Base-by-base conservation (phyloP, 2,797 vertebrate species). In the Gymnocypris eckloni region DNA sequence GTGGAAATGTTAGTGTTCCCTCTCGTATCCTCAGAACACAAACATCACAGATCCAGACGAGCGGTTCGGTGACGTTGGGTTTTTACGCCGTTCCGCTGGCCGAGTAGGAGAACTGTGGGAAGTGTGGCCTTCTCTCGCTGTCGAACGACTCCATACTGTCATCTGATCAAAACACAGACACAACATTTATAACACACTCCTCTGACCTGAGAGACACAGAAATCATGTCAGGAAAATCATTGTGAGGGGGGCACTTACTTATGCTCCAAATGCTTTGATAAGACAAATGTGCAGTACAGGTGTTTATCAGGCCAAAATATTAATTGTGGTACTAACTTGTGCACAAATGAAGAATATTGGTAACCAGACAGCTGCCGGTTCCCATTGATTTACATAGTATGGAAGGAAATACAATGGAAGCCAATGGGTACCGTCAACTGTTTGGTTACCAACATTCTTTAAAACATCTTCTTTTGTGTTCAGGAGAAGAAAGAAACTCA, bases 81-180 rank as follows among this genome's bases (percentile, higher is more conserved):
- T 33, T 92, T 45, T 48, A 96, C 95, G 98, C 93, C 96, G 97
- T 99, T 93, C 98, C 98, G 85, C 98, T 99, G 93, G 98, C 98
- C 8, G 98, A 99, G 92, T 99, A 99, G 90, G 97, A 99, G 93
- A 99, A 99, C 95, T 99, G 97, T 56, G 97, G 97, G 92, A 99
- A 99, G 93, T 99, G 98, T 72, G 98, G 98, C 93, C 97, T 96
- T 92, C 96, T 95, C 92, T 98, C 98, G 0, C 97, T 99, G 94
- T 99, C 98, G 86, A 96, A 96, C 66, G 96, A 97, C 93, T 98
- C 98, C 97, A 99, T 97, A 91, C 93, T 97, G 94, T 97, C 98
- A 89, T 97, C 97, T 99, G 94, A 67, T 80, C 41, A 33, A 15
- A 43, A 72, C 8, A 72, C 12, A 54, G 0, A 81, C 61, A 39